A percentile compares a stretch with the other conserved stretches of the same genome.
These are phyloP conservation scores for Sterna hirundo DNA, from an alignment of 2,113 vertebrate species.

Conservation along the genomic window DNA sequence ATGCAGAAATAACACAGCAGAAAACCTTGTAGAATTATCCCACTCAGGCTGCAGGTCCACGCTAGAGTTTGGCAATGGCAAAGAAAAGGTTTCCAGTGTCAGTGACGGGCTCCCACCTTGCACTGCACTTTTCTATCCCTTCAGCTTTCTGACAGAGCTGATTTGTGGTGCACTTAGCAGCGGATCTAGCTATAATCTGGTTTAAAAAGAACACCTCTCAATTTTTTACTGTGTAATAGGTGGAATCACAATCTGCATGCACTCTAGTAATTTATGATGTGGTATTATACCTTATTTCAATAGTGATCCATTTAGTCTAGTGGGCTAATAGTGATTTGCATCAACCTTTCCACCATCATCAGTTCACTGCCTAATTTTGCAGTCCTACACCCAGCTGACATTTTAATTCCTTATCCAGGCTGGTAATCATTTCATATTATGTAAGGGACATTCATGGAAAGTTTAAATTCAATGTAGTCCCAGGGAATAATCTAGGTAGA, in stretches of 20 bases:
- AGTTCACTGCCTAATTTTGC: background rate
- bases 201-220: background rate
- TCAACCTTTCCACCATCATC: background rate
- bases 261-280: background rate
- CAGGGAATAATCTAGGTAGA: background rate
- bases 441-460: background rate
- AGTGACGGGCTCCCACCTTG: background rate
- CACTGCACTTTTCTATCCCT: background rate
- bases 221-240: background rate
- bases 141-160: background rate
- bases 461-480: background rate
- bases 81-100: background rate
- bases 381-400: background rate
- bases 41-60: background rate
- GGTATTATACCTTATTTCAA: background rate
- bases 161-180: background rate
- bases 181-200: background rate
- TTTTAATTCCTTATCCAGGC: background rate
- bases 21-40: background rate
- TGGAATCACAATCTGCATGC: background rate
- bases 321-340: background rate
- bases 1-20: background rate
- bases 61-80: background rate
- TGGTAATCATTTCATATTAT: background rate
- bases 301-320: background rate